Base-by-base conservation (phyloP, 2,797 vertebrate species). In the Anniella stebbinsi region DNA sequence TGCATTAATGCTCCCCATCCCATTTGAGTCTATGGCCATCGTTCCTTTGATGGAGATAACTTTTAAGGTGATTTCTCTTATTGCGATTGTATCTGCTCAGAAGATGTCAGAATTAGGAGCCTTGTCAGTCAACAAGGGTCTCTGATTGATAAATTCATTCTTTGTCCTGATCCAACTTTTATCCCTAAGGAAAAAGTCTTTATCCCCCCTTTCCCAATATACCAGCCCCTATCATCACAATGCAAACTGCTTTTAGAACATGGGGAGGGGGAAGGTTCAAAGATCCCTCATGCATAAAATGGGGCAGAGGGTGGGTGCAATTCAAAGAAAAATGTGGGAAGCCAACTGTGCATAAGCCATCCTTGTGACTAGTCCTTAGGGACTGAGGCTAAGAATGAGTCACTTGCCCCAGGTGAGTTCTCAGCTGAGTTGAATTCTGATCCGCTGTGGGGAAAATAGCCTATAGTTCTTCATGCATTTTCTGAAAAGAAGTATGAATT, bases 401-500 rank as follows among this genome's bases (percentile, higher is more conserved):
- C 28, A 2, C 45, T 80, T 51, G 33, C 5, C 33, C 4, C 45
- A 33, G 48, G 48, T 60, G 67, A 38, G 45, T 41, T 51, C 2
- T 25, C 28, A 18, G 12, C n/a, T 45, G 38, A 70, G 38, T 57
- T 70, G 63, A 85, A 54, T 13, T 77, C 23, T 15, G 25, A 30
- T 63, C 85, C 69, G 78, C 54, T 66, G 2, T 80, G n/a, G 17
- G 48, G 66, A 48, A 13, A n/a, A 86, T 66, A 81, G 70, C 92
- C 1, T 76, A 5, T 84, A 23, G 1, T 91, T 93, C 78, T 41
- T 17, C 36, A 9, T 36, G 87, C 3, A 73, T 3, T 28, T 23
- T 57, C 13, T 93, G 38, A 84, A 87, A 89, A 90, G 72, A 38
- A 89, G 6, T 25, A 9, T 48, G 67, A 83, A n/a, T 17, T 88